phyloP scores from a whole-genome alignment of 37 sponge, comb jelly and placozoan genomes.

The Axinella damicornis region DNA sequence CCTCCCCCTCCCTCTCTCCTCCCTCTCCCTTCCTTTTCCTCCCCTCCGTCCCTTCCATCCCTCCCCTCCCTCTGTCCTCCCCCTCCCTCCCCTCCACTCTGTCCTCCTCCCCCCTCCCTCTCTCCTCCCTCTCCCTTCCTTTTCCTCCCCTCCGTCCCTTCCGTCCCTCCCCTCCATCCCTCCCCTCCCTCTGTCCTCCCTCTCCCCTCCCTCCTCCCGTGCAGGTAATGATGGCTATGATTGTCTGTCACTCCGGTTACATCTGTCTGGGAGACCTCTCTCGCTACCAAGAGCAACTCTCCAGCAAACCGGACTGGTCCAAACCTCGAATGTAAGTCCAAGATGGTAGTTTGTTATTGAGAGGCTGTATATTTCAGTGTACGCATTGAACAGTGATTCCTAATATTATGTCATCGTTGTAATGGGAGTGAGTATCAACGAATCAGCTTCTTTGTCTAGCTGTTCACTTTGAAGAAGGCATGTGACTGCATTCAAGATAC shows the following conservation, averaged over 20 bases:
- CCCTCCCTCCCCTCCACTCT: constrained; percentile 33
- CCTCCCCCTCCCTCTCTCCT: constrained; percentile 20
- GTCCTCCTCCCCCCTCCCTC: background rate
- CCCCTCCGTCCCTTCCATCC: constrained; percentile 20
- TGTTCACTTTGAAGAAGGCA: no score
- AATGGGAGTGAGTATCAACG: background rate
- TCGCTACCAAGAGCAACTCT: constrained; percentile 68
- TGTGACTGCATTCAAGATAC: no score
- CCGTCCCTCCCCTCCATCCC: background rate
- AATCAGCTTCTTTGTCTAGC: no score
- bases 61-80: constrained; percentile 28
- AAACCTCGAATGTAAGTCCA: constrained; percentile 62
- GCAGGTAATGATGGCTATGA: constrained; percentile 59
- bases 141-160: background rate
- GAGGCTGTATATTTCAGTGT: background rate
- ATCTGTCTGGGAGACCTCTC: constrained; percentile 81
- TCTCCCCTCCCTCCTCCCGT: background rate
- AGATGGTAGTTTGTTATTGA: background rate
- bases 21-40: constrained; percentile 18
- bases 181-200: background rate
- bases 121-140: background rate
- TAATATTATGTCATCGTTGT: background rate
- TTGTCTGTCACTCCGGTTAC: constrained; percentile 69
- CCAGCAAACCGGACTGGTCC: constrained; percentile 58
- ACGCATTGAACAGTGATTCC: background rate